These are phyloP conservation scores for Fregata magnificens DNA, from an alignment of 2,113 vertebrate species.

Conservation along the genomic window DNA sequence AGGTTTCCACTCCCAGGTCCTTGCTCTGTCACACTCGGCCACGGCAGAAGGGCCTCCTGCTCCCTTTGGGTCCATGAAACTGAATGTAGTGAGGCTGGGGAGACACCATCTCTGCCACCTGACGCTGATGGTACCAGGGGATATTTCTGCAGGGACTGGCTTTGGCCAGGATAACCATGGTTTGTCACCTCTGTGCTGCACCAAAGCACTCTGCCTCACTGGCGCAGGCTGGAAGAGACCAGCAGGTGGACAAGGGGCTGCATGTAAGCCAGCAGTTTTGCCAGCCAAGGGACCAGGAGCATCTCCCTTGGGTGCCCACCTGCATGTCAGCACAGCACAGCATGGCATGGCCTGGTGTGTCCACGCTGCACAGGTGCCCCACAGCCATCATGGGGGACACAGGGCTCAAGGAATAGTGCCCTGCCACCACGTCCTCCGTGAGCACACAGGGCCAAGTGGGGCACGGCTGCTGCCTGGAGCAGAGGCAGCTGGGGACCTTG, in stretches of 20 bases:
- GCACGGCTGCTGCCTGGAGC: not conserved
- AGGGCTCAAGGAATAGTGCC: not conserved
- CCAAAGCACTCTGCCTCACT: not conserved
- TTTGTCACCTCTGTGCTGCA: not conserved
- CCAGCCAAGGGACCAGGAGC: not conserved
- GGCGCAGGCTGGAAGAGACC: not conserved
- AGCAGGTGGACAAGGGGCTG: not conserved
- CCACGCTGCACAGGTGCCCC: rapidly evolving
- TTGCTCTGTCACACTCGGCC: not conserved
- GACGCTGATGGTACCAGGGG: rapidly evolving
- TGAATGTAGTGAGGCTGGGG: too few relatives aligned
- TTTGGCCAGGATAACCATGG: not conserved
- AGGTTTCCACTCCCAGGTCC: not conserved
- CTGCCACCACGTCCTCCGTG: not conserved
- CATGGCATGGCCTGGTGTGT: not conserved
- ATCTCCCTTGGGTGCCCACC: not conserved
- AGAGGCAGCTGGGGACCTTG: not conserved
- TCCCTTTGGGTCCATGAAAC: not conserved
- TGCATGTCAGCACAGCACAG: not conserved
- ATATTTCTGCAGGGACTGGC: not conserved
- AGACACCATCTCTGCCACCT: not conserved
- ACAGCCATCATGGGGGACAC: not conserved
- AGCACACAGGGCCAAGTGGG: not conserved
- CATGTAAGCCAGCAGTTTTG: not conserved
- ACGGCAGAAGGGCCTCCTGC: not conserved